Evolutionary conservation across 1,140 invertebrate species (phyloP), one percentile per base, ranked within the genome.

Genomic region (Lethocerus indicus): DNA sequence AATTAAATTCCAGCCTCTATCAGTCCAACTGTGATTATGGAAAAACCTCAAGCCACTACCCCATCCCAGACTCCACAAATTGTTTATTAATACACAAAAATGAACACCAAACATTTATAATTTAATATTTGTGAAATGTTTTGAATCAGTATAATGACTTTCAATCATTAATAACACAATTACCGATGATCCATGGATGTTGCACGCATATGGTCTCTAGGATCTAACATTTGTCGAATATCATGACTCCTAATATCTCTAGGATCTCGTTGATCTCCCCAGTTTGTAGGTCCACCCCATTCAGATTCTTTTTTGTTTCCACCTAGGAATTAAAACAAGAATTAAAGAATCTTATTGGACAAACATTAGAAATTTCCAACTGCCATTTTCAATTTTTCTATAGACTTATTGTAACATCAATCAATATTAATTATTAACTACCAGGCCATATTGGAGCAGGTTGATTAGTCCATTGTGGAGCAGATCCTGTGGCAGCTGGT

Each of bases 191-290:
- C 68, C 59, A 69, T 67, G 0, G 71, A 67, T 46, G 46, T 50
- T 9, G 44, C 49, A 55, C 78, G 65, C 65, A 78, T 71, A 54
- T 78, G 74, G 54, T 80, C 76, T 13, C 77, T 63, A 13, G 75
- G 75, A 65, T 80, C 78, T 44, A 79, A 53, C 36, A 56, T 56
- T 48, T 64, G 62, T 16, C 64, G 59, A 28, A 60, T 60, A 35
- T 61, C 51, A 32, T 13, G 60, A 25, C 70, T 67, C 26, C 72
- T 64, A 27, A 74, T 63, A 53, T 74, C 71, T 21, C 72, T 60
- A 0, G 71, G 71, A 58, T 74, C 59, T 52, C 59, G 55, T 18
- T 72, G 64, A 12, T 72, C 71, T 63, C 75, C 73, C 12, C 67
- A 70, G 70, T 72, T 74, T 47, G 61, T 70, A 0, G 67, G 63